Evolutionary conservation across 1,140 invertebrate species (phyloP).

Genomic region (Leptinotarsa defecta): DNA sequence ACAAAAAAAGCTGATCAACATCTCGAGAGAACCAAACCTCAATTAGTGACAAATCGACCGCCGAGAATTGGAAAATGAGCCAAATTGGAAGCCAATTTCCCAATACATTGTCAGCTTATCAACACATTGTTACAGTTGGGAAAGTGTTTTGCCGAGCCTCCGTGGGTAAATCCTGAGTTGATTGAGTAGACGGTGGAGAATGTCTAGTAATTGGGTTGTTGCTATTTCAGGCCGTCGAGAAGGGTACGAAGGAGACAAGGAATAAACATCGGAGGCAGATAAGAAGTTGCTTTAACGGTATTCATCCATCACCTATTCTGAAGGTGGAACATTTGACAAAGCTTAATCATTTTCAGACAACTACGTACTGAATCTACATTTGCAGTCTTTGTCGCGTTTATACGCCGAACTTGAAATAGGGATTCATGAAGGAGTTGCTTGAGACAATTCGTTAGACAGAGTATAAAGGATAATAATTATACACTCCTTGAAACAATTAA

Average conservation of each 20-base stretch:
- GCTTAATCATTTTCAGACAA: not conserved
- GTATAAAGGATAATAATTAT: too few species aligned
- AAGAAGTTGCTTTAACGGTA: not conserved
- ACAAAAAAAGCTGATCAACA: not conserved
- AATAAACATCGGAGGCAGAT: not conserved
- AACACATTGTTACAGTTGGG: not conserved
- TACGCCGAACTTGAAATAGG: too few species aligned
- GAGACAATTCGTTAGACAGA: too few species aligned
- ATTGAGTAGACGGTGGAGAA: not conserved
- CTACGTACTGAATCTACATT: too few species aligned
- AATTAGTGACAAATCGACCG: not conserved
- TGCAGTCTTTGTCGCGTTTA: too few species aligned
- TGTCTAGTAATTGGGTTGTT: not conserved
- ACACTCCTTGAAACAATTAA: too few species aligned
- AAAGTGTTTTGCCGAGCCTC: not conserved
- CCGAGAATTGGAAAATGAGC: not conserved
- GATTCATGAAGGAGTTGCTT: too few species aligned
- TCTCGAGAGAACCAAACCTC: not conserved
- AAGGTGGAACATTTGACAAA: not conserved
- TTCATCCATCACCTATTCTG: not conserved
- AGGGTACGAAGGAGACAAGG: not conserved
- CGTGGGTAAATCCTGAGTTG: not conserved
- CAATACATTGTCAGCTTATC: not conserved
- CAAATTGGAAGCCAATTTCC: not conserved
- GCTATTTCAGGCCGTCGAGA: not conserved